Percentiles rank a stretch among this genome's conserved stretches.
Evolutionary conservation across 2,113 vertebrate species (phyloP).

Genomic region (Chloropsis cyanopogon): DNA sequence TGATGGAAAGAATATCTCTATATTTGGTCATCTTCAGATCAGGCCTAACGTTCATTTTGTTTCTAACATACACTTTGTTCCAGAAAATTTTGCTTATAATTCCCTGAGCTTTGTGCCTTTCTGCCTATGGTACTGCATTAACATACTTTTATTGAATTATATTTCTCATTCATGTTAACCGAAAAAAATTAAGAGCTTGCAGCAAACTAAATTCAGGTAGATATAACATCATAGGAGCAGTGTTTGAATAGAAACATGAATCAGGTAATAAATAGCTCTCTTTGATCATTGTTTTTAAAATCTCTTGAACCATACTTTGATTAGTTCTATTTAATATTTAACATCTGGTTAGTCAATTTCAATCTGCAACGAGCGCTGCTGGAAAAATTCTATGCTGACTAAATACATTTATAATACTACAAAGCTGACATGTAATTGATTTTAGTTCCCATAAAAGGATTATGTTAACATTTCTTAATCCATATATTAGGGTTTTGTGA

Average conservation of each 20-base stretch:
- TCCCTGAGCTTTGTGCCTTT: constrained; percentile 15
- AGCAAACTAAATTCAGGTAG: constrained; percentile 67
- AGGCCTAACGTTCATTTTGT: not conserved
- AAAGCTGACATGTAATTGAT: constrained; percentile 81
- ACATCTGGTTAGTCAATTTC: constrained; percentile 84
- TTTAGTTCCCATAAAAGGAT: constrained; percentile 81
- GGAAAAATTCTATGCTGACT: constrained; percentile 79
- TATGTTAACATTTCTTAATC: constrained; percentile 83
- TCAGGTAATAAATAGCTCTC: constrained; percentile 80
- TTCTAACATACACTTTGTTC: not conserved
- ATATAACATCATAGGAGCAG: constrained; percentile 70
- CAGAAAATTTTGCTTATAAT: not conserved
- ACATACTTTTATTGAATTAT: constrained; percentile 26
- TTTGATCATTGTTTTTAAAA: constrained; percentile 82
- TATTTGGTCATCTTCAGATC: not conserved
- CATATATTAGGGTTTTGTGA: constrained; percentile 74
- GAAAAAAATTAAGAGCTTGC: constrained; percentile 64
- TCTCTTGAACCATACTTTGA: constrained; percentile 80
- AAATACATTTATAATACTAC: constrained; percentile 83
- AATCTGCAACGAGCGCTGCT: constrained; percentile 72
- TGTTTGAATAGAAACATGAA: constrained; percentile 74
- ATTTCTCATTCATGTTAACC: constrained; percentile 59
- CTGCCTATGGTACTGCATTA: not conserved
- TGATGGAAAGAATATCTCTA: not conserved
- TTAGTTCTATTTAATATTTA: constrained; percentile 86